These are phyloP conservation scores for Campylomormyrus numenius DNA, from an alignment of 2,113 vertebrate species.

Conservation along the genomic window DNA sequence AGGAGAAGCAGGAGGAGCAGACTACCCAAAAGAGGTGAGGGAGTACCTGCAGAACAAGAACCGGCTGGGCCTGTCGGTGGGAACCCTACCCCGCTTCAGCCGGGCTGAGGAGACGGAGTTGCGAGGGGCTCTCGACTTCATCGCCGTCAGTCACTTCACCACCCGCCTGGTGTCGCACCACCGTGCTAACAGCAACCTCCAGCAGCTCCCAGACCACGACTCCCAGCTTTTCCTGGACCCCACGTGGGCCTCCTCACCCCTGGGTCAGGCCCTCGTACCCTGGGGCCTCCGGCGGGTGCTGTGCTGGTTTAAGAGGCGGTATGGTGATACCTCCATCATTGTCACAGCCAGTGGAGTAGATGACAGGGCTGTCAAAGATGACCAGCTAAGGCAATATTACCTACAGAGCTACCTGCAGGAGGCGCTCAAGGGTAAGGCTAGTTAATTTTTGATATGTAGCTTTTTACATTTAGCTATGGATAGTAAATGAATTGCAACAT, in stretches of 20 bases:
- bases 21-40: conserved; percentile 69
- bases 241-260: conserved; percentile 68
- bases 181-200: conserved; percentile 44
- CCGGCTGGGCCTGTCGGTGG: conserved; percentile 46
- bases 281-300: conserved; percentile 76
- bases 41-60: conserved; percentile 59
- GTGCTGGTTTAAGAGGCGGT: conserved; percentile 72
- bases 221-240: conserved; percentile 70
- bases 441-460: not conserved
- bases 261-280: conserved; percentile 71
- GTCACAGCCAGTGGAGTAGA: conserved; percentile 83
- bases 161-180: conserved; percentile 73
- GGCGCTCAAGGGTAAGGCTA: conserved; percentile 75
- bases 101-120: conserved; percentile 62
- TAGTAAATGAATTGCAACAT: not conserved
- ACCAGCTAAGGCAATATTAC: conserved; percentile 75
- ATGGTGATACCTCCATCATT: conserved; percentile 66
- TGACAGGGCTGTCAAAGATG: conserved; percentile 67
- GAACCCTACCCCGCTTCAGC: conserved; percentile 67
- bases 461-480: not conserved
- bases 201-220: conserved; percentile 56
- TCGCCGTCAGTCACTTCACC: conserved; percentile 87
- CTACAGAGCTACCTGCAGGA: conserved; percentile 76
- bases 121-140: conserved; percentile 76
- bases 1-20: conserved; percentile 48